Evolutionary conservation across 2,113 vertebrate species (phyloP).

Genomic region (Vombatus ursinus): DNA sequence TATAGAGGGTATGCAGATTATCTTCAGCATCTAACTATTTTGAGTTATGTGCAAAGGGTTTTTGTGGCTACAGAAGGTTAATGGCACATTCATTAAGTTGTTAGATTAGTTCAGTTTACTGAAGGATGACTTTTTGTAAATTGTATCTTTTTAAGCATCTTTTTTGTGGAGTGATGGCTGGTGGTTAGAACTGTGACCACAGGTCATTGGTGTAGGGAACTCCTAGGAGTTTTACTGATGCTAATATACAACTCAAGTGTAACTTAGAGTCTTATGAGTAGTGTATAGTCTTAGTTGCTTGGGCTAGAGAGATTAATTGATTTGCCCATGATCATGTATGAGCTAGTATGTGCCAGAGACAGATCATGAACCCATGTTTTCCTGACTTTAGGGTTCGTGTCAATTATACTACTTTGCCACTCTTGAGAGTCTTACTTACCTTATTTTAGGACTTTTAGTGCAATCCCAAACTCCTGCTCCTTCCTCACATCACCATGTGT

Average conservation of each 20-base stretch:
- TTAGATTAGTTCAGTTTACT: neutral
- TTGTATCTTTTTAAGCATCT: neutral
- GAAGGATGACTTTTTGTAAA: neutral
- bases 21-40: neutral
- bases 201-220: neutral
- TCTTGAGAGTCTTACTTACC: neutral
- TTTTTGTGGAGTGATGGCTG: neutral
- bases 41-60: neutral
- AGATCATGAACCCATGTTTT: neutral
- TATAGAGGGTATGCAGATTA: neutral
- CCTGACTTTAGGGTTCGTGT: neutral
- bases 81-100: neutral
- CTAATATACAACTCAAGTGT: neutral
- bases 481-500: neutral
- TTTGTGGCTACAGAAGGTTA: neutral
- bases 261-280: neutral
- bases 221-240: neutral
- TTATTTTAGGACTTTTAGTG: slow-evolving; percentile 6
- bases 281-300: neutral
- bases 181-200: neutral
- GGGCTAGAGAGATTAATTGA: neutral
- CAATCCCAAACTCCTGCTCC: neutral
- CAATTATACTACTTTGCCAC: neutral
- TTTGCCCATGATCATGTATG: neutral
- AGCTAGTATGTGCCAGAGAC: neutral